Conservation (phyloP, 2,888 invertebrate species). For the Mamestra brassicae region DNA sequence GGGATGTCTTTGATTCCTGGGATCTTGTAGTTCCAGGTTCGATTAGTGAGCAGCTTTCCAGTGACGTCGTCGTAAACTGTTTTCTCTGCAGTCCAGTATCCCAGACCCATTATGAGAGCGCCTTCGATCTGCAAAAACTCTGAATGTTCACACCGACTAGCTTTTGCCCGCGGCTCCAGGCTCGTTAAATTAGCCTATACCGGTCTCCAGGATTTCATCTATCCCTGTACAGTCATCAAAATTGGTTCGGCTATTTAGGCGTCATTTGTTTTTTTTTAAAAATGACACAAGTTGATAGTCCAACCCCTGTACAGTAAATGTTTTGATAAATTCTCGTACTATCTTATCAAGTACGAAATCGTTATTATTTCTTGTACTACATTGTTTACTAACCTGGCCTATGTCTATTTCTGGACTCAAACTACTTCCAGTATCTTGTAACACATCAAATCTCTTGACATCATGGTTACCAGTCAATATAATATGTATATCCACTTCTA, state of each 20-base stretch:
- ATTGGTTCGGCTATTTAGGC: no score
- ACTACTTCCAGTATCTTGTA: neutral
- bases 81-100: constrained; percentile 94
- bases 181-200: no score
- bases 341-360: no score
- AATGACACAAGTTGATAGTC: no score
- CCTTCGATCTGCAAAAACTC: constrained; percentile 91
- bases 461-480: constrained; percentile 1
- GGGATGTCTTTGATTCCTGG: constrained; percentile 95
- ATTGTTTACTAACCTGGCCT: neutral
- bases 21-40: constrained; percentile 95
- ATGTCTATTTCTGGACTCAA: constrained; percentile 3
- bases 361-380: neutral
- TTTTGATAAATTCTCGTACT: no score
- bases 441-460: neutral
- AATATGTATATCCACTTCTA: neutral
- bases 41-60: constrained; percentile 93
- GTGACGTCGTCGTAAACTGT: constrained; percentile 91
- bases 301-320: no score
- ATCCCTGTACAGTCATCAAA: no score
- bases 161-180: no score
- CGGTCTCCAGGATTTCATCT: no score
- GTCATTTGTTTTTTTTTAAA: no score
- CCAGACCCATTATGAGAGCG: constrained; percentile 94
- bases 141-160: no score